Conservation (phyloP, 2,888 invertebrate genomes). For the Pollenia griseotomentosa region DNA sequence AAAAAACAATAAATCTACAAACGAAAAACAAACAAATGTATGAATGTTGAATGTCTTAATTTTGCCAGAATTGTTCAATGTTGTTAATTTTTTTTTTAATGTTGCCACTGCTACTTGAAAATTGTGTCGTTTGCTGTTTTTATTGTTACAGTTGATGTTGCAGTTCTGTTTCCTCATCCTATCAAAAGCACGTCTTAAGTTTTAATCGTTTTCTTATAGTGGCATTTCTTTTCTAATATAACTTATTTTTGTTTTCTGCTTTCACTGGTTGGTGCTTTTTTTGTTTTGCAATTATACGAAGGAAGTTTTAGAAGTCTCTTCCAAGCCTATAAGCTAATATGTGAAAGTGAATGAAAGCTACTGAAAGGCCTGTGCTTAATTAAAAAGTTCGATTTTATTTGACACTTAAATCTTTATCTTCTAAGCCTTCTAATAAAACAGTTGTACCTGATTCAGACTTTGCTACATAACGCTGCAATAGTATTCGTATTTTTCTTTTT, state of each 20-base stretch:
- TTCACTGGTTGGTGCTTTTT: neutral
- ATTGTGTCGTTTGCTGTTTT: constrained; percentile 27
- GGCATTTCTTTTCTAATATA: constrained; percentile 45
- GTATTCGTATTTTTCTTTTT: too few relatives aligned
- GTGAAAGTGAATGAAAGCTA: too few relatives aligned
- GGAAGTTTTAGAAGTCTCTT: neutral
- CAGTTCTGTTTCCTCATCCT: constrained; percentile 34
- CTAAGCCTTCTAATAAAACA: too few relatives aligned
- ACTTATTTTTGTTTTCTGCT: constrained; percentile 3
- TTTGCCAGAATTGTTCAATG: neutral
- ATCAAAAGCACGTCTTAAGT: constrained; percentile 64
- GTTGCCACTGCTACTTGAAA: constrained; percentile 17
- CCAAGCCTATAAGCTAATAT: neutral
- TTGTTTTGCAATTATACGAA: neutral
- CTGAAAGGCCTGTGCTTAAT: too few relatives aligned
- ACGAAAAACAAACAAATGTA: constrained; percentile 47
- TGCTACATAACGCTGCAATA: too few relatives aligned
- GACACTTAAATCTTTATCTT: too few relatives aligned
- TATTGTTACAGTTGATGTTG: constrained; percentile 27
- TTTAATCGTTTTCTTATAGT: constrained; percentile 72
- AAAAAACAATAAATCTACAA: neutral
- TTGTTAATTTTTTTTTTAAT: neutral
- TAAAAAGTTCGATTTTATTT: too few relatives aligned
- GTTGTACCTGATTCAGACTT: too few relatives aligned
- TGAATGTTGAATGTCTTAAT: constrained; percentile 45